phyloP scores from a whole-genome alignment of 2,888 invertebrate genomes.

The Tenthredo scrophulariae region DNA sequence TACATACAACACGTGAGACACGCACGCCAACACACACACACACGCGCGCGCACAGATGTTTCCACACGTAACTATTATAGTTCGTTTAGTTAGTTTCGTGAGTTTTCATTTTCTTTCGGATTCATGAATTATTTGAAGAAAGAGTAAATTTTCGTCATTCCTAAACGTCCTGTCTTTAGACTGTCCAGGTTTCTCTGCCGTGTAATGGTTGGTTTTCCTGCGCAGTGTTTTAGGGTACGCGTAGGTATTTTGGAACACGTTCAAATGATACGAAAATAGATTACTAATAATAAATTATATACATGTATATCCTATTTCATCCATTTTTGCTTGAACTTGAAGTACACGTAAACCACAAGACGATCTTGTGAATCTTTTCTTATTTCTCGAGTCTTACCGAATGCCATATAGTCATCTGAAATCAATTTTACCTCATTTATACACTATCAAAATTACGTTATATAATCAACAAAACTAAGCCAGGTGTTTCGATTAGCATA shows the following conservation, averaged over 20 bases:
- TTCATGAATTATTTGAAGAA: background rate
- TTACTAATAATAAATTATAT: conserved; percentile 65
- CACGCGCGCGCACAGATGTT: background rate
- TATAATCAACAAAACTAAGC: background rate
- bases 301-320: conserved; percentile 64
- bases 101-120: background rate
- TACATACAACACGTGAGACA: background rate
- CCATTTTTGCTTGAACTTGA: conserved; percentile 71
- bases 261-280: conserved; percentile 67
- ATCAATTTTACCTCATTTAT: background rate
- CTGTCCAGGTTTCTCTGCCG: background rate
- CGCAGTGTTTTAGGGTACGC: conserved; percentile 57
- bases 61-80: background rate
- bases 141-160: background rate
- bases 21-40: too few species aligned
- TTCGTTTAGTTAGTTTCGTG: background rate
- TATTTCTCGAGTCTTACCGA: background rate
- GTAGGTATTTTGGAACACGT: conserved; percentile 63
- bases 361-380: background rate
- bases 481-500: conserved; percentile 17
- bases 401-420: background rate
- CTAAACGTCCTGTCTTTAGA: background rate
- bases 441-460: conserved; percentile 1
- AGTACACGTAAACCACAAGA: conserved; percentile 56
- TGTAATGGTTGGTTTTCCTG: background rate